phyloP scores from a whole-genome alignment of 1,140 invertebrate genomes.

The Leptopilina boulardi region DNA sequence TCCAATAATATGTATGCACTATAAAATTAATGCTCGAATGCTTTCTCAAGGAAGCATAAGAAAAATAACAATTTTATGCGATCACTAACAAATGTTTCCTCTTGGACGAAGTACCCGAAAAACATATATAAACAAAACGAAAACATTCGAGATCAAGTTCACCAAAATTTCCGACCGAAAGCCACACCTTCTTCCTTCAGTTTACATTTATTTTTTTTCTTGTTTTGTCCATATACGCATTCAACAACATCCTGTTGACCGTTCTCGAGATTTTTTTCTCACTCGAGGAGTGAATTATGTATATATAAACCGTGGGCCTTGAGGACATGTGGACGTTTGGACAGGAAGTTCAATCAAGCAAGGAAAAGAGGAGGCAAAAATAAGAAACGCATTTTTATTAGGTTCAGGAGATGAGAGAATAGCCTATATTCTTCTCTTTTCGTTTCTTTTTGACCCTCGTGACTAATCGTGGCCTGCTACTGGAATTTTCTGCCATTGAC shows the following conservation, averaged over 20 bases:
- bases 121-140: background rate
- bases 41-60: too few relatives aligned
- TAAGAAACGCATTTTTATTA: conserved; percentile 45
- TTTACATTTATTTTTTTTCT: too few relatives aligned
- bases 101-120: background rate
- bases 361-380: background rate
- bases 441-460: conserved; percentile 47
- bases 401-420: conserved; percentile 37
- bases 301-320: background rate
- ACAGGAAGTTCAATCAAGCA: background rate
- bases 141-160: background rate
- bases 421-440: conserved; percentile 35
- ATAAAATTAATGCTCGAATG: too few relatives aligned
- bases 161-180: background rate
- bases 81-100: too few relatives aligned
- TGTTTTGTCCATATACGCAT: background rate
- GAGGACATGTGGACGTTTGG: conserved; percentile 15
- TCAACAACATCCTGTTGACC: background rate
- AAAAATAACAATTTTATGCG: too few relatives aligned
- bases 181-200: background rate
- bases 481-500: conserved; percentile 55
- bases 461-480: conserved; percentile 61
- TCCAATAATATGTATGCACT: too few relatives aligned
- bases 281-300: background rate
- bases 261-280: background rate